These are phyloP conservation scores for Trichosurus vulpecula DNA, from an alignment of 2,797 vertebrate genomes.

Conservation along the genomic window DNA sequence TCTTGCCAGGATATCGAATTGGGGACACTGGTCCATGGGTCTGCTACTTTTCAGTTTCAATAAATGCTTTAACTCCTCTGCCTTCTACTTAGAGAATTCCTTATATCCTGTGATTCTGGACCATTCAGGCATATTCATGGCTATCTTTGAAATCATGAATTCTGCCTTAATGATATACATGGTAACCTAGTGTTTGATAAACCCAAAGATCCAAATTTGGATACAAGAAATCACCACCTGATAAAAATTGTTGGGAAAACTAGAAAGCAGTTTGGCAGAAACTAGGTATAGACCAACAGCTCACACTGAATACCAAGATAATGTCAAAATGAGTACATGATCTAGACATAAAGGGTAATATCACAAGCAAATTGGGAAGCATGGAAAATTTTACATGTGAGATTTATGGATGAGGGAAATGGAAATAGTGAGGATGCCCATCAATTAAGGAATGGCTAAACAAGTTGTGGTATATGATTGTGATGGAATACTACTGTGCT, in stretches of 20 bases:
- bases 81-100: no score
- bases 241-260: neutral
- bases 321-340: neutral
- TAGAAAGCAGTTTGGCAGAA: neutral
- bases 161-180: no score
- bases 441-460: neutral
- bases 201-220: neutral
- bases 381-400: neutral
- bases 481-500: neutral
- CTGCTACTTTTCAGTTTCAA: no score
- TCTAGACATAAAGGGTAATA: neutral
- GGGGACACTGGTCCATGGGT: no score
- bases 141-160: no score
- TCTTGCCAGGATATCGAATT: no score
- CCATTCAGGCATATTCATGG: no score
- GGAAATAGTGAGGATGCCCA: neutral
- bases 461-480: neutral
- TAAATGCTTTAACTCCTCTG: no score
- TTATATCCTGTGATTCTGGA: no score
- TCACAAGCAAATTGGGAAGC: neutral
- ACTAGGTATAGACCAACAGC: neutral
- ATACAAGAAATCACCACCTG: neutral
- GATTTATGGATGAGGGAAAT: neutral
- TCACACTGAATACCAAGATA: neutral
- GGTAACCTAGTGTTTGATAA: neutral